phyloP scores from a whole-genome alignment of 1,140 invertebrate genomes.

The Zaprionus ornatus region DNA sequence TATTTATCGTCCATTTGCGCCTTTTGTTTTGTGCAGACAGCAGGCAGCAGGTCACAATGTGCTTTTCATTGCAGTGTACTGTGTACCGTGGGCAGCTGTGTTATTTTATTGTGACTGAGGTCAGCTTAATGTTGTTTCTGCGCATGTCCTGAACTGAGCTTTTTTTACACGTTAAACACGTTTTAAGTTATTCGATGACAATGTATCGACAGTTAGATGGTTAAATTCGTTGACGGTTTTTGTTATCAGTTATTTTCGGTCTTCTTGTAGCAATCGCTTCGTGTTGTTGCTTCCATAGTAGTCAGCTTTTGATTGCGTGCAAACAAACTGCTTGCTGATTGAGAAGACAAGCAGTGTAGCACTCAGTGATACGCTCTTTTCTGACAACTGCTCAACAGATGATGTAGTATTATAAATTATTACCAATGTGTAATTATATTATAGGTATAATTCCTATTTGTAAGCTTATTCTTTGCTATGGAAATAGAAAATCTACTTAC shows the following conservation, averaged over 20 bases:
- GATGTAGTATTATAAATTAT: background rate
- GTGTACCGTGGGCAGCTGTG: conserved; percentile 2
- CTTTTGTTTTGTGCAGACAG: conserved; percentile 26
- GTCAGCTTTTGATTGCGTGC: background rate
- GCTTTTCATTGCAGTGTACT: conserved; percentile 53
- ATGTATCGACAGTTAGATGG: background rate
- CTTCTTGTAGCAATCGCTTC: too few species aligned
- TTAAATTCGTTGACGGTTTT: background rate
- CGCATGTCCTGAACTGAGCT: conserved; percentile 60
- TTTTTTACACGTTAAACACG: background rate
- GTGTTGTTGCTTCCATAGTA: background rate
- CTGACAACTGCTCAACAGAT: background rate
- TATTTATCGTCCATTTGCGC: conserved; percentile 34
- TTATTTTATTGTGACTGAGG: conserved; percentile 55
- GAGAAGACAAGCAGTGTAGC: background rate
- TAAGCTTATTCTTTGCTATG: too few species aligned
- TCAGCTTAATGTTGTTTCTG: conserved; percentile 39
- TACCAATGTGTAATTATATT: background rate
- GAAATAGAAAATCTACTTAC: too few species aligned
- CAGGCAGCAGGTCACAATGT: conserved; percentile 46
- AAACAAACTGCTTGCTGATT: background rate
- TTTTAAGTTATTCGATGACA: background rate
- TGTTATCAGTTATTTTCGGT: too few species aligned
- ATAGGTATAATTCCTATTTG: background rate
- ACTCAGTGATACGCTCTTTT: background rate